A percentile compares a stretch with the other conserved stretches of the same genome.
Evolutionary conservation across 2,797 vertebrate genomes (phyloP).

Genomic region (Lagocephalus sceleratus): DNA sequence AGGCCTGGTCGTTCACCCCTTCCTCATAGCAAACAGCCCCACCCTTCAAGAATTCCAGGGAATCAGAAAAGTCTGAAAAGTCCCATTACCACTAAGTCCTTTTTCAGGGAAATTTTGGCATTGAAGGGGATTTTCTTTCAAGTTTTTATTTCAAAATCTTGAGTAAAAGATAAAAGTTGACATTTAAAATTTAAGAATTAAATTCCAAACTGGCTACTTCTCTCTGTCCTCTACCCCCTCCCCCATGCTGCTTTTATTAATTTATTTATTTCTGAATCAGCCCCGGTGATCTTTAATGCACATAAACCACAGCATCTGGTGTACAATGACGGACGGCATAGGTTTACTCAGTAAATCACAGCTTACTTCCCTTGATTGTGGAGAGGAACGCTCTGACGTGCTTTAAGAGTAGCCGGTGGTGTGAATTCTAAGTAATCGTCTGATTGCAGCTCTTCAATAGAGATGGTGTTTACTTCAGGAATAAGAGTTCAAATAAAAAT

Average conservation of each 20-base stretch:
- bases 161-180: too few relatives aligned
- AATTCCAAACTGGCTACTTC: too few relatives aligned
- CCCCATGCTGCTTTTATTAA: slow-evolving; percentile 4
- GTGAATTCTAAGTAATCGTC: slow-evolving; percentile 43
- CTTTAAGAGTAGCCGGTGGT: slow-evolving; percentile 36
- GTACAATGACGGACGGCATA: slow-evolving; percentile 60
- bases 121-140: too few relatives aligned
- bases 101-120: too few relatives aligned
- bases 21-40: too few relatives aligned
- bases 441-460: slow-evolving; percentile 10
- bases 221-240: slow-evolving; percentile 15
- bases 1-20: too few relatives aligned
- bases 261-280: neutral
- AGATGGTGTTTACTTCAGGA: neutral
- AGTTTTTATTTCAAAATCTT: too few relatives aligned
- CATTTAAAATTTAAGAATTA: too few relatives aligned
- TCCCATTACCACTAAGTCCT: too few relatives aligned
- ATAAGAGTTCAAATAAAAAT: too few relatives aligned
- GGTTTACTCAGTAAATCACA: slow-evolving; percentile 68
- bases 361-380: slow-evolving; percentile 61
- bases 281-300: slow-evolving; percentile 28
- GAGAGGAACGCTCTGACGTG: slow-evolving; percentile 41
- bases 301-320: slow-evolving; percentile 53
- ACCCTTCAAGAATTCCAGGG: too few relatives aligned
- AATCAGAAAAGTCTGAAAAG: too few relatives aligned